phyloP scores from a whole-genome alignment of 2,888 invertebrate species.

The Lepetodrilus schrolli region DNA sequence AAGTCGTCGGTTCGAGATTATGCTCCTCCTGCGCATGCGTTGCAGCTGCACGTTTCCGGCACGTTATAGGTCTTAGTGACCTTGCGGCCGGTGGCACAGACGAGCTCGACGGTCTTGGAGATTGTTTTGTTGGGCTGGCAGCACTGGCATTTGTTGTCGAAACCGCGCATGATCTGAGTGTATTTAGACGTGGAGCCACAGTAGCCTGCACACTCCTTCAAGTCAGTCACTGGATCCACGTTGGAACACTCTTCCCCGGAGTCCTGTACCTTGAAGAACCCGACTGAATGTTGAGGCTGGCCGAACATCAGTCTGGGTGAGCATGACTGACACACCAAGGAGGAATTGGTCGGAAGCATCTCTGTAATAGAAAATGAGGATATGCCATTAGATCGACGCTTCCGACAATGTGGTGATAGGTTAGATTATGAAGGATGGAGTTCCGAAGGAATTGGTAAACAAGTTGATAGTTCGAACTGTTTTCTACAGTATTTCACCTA shows the following conservation, averaged over 20 bases:
- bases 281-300: conserved; percentile 50
- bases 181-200: conserved; percentile 58
- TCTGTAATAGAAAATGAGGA: too few relatives aligned
- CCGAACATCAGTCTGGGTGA: conserved; percentile 55
- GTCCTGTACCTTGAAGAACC: conserved; percentile 55
- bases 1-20: conserved; percentile 10
- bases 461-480: too few relatives aligned
- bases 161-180: conserved; percentile 52
- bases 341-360: conserved; percentile 31
- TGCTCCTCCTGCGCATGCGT: conserved; percentile 48
- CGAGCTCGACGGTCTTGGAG: conserved; percentile 47
- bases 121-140: conserved; percentile 54
- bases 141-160: conserved; percentile 57
- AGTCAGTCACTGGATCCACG: conserved; percentile 50
- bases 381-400: too few relatives aligned
- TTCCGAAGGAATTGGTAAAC: too few relatives aligned
- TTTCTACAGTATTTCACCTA: too few relatives aligned
- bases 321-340: conserved; percentile 50
- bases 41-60: conserved; percentile 58
- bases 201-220: conserved; percentile 62
- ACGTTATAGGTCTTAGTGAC: conserved; percentile 52
- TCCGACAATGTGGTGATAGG: too few relatives aligned
- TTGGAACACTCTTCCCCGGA: conserved; percentile 55
- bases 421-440: too few relatives aligned
- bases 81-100: conserved; percentile 53